Conservation (phyloP, 2,888 invertebrate species). For the Adineta ricciae region DNA sequence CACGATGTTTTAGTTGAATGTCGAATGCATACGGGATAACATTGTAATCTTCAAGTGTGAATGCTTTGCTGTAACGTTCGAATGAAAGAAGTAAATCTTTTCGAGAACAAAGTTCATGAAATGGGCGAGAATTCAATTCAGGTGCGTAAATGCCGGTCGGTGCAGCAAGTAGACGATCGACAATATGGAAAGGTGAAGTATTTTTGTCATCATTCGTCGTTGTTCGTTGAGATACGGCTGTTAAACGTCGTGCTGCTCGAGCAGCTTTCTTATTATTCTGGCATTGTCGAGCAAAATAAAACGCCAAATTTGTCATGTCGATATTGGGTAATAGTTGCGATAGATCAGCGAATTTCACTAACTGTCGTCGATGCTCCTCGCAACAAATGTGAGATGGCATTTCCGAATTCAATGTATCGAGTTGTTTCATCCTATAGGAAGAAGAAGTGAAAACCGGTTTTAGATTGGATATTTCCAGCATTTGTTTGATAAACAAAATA, state of each 20-base stretch:
- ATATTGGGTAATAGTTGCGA: not conserved
- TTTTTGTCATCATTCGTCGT: not conserved
- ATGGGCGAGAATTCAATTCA: not conserved
- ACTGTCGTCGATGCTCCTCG: not conserved
- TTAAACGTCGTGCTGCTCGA: not conserved
- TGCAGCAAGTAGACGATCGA: not conserved
- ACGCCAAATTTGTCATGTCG: not conserved
- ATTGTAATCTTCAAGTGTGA: not conserved
- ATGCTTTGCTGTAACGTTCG: not conserved
- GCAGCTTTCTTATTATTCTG: slow-evolving; percentile 5
- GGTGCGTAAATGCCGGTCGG: not conserved
- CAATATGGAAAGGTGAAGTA: not conserved
- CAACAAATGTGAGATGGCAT: not conserved
- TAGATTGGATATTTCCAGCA: no score
- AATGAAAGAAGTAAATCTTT: not conserved
- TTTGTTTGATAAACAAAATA: not conserved
- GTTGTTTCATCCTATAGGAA: not conserved
- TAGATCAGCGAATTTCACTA: not conserved
- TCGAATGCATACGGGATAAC: not conserved
- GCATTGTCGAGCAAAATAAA: not conserved
- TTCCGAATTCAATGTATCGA: not conserved
- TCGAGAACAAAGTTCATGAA: not conserved
- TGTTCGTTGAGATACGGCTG: not conserved
- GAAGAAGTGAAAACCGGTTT: no score
- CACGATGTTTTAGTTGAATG: not conserved